Evolutionary conservation across 2,113 vertebrate species (phyloP).

Genomic region (Oreochromis tanganicae): DNA sequence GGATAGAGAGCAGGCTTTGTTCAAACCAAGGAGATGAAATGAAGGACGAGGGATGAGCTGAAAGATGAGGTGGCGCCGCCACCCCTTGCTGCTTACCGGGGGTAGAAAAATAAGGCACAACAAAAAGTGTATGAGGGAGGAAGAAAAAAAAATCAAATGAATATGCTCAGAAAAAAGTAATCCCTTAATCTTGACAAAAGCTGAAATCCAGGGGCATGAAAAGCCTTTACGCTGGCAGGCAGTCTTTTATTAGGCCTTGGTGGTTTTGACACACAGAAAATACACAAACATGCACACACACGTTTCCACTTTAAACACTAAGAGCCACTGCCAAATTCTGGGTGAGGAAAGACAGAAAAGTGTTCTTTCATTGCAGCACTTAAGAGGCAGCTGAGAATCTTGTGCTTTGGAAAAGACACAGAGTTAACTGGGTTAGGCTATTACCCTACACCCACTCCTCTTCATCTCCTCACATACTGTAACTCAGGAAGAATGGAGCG

Average conservation of each 20-base stretch:
- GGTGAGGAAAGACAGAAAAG: conserved; percentile 26
- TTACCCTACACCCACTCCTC: conserved; percentile 27
- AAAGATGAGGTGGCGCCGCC: neutral
- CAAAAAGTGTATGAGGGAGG: conserved; percentile 33
- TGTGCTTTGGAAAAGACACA: conserved; percentile 12
- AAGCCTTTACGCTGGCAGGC: conserved; percentile 51
- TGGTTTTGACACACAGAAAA: conserved; percentile 40
- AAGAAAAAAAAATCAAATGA: conserved; percentile 43
- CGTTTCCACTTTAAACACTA: conserved; percentile 31
- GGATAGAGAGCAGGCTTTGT: conserved; percentile 6
- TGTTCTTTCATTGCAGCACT: conserved; percentile 28
- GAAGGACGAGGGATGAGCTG: conserved; percentile 39
- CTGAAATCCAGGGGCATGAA: conserved; percentile 64
- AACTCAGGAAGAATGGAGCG: neutral
- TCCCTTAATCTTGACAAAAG: conserved; percentile 71
- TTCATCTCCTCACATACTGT: neutral
- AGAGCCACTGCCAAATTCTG: conserved; percentile 27
- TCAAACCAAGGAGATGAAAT: conserved; percentile 33
- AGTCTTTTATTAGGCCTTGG: conserved; percentile 58
- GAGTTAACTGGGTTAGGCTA: conserved; percentile 47
- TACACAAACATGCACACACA: conserved; percentile 1
- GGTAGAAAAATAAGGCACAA: neutral
- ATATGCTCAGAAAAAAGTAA: conserved; percentile 62
- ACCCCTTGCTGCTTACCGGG: neutral
- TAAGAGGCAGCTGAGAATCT: conserved; percentile 40